These are phyloP conservation scores for Bombus waltoni DNA, from an alignment of 1,140 invertebrate genomes.

Conservation along the genomic window DNA sequence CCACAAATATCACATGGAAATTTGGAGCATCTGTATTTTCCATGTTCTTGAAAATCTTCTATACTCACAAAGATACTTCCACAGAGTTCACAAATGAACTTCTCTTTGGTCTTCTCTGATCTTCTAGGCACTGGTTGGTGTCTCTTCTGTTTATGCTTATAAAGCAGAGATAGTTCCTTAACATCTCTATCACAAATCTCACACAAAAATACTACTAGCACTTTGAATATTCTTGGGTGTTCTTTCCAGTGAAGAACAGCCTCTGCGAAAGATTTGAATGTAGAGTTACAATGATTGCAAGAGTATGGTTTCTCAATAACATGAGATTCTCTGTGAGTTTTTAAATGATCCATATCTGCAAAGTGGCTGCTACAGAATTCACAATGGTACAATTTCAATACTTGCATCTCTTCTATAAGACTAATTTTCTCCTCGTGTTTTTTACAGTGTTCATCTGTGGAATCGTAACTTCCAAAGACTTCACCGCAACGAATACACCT, in stretches of 20 bases:
- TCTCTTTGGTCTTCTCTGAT: constrained; percentile 68
- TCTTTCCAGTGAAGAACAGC: constrained; percentile 83
- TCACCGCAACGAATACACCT: constrained; percentile 67
- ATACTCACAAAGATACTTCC: constrained; percentile 74
- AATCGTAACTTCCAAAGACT: constrained; percentile 56
- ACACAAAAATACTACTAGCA: constrained; percentile 65
- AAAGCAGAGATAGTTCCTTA: constrained; percentile 68
- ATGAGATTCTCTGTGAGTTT: constrained; percentile 81
- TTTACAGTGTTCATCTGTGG: constrained; percentile 62
- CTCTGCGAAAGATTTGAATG: constrained; percentile 81
- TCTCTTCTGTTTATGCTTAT: constrained; percentile 79
- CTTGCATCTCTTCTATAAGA: constrained; percentile 64
- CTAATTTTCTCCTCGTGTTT: constrained; percentile 61
- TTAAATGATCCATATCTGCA: constrained; percentile 79
- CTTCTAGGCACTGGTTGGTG: constrained; percentile 66
- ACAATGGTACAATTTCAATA: constrained; percentile 82
- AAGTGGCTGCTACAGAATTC: constrained; percentile 85
- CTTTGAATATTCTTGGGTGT: constrained; percentile 74
- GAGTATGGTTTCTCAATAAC: constrained; percentile 83
- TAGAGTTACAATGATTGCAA: constrained; percentile 83
- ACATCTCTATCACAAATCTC: constrained; percentile 69
- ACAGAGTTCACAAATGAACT: constrained; percentile 81
- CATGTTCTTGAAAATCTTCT: constrained; percentile 79
- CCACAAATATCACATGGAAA: constrained; percentile 70
- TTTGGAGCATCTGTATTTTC: constrained; percentile 69